Evolutionary conservation across 2,113 vertebrate species (phyloP), one percentile per base, ranked within the genome.

Genomic region (Pachypanchax playfairii): DNA sequence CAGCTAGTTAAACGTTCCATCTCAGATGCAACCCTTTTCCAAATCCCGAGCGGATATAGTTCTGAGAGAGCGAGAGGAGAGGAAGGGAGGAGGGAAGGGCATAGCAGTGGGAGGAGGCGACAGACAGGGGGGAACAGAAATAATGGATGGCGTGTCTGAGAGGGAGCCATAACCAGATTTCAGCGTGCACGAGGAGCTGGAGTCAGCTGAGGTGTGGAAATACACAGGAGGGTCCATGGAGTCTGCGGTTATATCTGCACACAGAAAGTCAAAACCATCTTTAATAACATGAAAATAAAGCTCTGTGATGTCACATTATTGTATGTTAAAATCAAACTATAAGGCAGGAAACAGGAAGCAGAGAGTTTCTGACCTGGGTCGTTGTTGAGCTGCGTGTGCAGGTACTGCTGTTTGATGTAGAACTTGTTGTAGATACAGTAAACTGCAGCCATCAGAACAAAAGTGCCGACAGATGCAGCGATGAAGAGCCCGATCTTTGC

Each of bases 361-460:
- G n/a, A n/a, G n/a, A n/a, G n/a, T n/a, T n/a, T n/a, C 28, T 79
- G 14, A 93, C 92, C 92, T 51, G 84, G 55, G 43, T 91, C 88
- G 0, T 90, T 60, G 4, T 83, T 35, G 0, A 92, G 89, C 74
- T 90, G 84, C 38, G 88, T 77, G 80, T 93, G 92, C 61, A 88
- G 71, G 73, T 92, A 93, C 13, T 86, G 87, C 2, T 90, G 88
- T 67, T 90, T 91, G 64, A 66, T 90, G 87, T 92, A 92, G 83
- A 92, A 91, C 58, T 84, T 90, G 58, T 76, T 90, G 85, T 91
- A 90, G 80, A 91, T 91, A 31, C 90, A 91, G 74, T 91, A 92
- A 8, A 92, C 82, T 3, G 84, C 86, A 13, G 79, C 88, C 90
- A 92, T 92, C 58, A 93, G 72, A 5, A 69, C 62, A 11, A 90